These are phyloP conservation scores for Sepioteuthis lessoniana DNA, from an alignment of 2,888 invertebrate genomes.

Conservation along the genomic window DNA sequence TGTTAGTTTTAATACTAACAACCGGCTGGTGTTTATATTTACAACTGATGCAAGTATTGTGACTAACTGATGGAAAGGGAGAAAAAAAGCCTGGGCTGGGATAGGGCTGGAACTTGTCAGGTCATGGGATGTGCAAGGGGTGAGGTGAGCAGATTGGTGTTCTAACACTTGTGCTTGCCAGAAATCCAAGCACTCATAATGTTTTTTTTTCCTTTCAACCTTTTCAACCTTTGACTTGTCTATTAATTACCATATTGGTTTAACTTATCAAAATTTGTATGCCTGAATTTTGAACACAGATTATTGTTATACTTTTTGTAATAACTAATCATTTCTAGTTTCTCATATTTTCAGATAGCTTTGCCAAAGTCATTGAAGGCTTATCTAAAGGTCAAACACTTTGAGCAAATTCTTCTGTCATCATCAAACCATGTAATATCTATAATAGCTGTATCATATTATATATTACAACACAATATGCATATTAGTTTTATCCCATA, in stretches of 20 bases:
- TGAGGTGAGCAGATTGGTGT: neutral
- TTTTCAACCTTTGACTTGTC: neutral
- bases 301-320: neutral
- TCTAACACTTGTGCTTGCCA: neutral
- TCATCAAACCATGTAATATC: neutral
- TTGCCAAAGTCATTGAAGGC: neutral
- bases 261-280: neutral
- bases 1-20: neutral
- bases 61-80: neutral
- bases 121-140: neutral
- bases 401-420: neutral
- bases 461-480: too few species aligned
- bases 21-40: neutral
- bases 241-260: neutral
- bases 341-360: too few species aligned
- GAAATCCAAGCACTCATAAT: neutral
- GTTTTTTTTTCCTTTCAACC: neutral
- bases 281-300: neutral
- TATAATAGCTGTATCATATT: too few species aligned
- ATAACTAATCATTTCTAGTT: neutral
- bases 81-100: neutral
- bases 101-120: neutral
- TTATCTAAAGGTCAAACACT: neutral
- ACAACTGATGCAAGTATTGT: neutral
- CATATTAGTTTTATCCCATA: too few species aligned